Conservation (phyloP, 1,140 invertebrate genomes). For the Drosophila santomea region DNA sequence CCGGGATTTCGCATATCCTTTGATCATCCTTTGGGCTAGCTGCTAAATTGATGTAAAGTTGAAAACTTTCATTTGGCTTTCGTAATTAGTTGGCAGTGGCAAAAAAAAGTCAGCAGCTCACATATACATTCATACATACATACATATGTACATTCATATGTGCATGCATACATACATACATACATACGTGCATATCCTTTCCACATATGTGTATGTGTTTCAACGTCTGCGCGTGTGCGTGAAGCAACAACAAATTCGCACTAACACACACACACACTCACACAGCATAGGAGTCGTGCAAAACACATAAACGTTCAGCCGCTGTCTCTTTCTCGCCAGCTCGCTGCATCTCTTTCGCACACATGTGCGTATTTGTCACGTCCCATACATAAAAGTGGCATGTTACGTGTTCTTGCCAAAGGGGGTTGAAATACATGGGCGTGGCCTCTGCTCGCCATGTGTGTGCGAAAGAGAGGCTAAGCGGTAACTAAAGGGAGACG, state of each 20-base stretch:
- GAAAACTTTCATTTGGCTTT: slow-evolving; percentile 72
- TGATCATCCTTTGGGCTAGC: slow-evolving; percentile 5
- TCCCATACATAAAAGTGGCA: slow-evolving; percentile 11
- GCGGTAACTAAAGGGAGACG: slow-evolving; percentile 4
- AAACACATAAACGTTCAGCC: slow-evolving; percentile 56
- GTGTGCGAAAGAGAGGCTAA: slow-evolving; percentile 3
- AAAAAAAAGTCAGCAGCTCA: slow-evolving; percentile 23
- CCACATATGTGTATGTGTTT: slow-evolving; percentile 9
- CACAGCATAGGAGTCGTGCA: slow-evolving; percentile 30
- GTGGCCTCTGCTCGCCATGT: slow-evolving; percentile 26
- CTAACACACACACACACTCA: not conserved
- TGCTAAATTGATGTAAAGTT: slow-evolving; percentile 43
- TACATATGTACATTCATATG: too few species aligned
- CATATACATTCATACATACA: not conserved
- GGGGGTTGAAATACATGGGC: slow-evolving; percentile 54
- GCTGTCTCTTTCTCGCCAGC: slow-evolving; percentile 6
- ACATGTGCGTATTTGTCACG: slow-evolving; percentile 15
- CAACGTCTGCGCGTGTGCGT: slow-evolving; percentile 43
- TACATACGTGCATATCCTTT: slow-evolving; percentile 19
- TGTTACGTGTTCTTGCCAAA: slow-evolving; percentile 5
- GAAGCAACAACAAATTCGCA: slow-evolving; percentile 19
- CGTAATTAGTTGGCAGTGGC: slow-evolving; percentile 69
- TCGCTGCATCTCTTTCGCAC: slow-evolving; percentile 11
- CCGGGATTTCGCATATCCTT: not conserved
- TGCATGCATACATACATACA: too few species aligned